These are phyloP conservation scores for Periplaneta americana DNA, from an alignment of 1,140 invertebrate species.

Conservation along the genomic window DNA sequence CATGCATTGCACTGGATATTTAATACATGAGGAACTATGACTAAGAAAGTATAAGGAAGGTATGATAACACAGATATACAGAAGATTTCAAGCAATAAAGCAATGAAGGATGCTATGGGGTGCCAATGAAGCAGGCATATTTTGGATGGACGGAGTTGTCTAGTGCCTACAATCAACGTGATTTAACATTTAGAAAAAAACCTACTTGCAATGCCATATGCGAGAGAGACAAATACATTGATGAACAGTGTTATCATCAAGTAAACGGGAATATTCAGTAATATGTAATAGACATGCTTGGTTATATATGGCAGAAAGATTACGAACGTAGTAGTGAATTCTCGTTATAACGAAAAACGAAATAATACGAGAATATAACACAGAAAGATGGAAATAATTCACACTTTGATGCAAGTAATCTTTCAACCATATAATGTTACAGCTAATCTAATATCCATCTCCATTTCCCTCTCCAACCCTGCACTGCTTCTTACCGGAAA, in stretches of 20 bases:
- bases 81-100: neutral
- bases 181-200: no score
- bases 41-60: neutral
- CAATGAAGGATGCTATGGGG: neutral
- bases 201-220: neutral
- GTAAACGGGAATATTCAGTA: neutral
- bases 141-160: no score
- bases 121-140: neutral
- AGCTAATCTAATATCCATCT: neutral
- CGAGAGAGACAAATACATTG: neutral
- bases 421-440: neutral
- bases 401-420: neutral
- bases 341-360: neutral
- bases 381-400: neutral
- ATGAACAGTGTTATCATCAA: conserved; percentile 30
- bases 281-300: neutral
- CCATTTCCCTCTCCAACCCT: neutral
- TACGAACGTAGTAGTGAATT: neutral
- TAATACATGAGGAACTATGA: neutral
- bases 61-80: neutral
- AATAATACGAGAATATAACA: neutral
- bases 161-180: no score
- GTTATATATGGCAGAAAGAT: neutral
- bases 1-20: neutral
- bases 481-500: conserved; percentile 17